Evolutionary conservation across 2,797 vertebrate species (phyloP).

Genomic region (Ctenochaetus hawaiiensis): DNA sequence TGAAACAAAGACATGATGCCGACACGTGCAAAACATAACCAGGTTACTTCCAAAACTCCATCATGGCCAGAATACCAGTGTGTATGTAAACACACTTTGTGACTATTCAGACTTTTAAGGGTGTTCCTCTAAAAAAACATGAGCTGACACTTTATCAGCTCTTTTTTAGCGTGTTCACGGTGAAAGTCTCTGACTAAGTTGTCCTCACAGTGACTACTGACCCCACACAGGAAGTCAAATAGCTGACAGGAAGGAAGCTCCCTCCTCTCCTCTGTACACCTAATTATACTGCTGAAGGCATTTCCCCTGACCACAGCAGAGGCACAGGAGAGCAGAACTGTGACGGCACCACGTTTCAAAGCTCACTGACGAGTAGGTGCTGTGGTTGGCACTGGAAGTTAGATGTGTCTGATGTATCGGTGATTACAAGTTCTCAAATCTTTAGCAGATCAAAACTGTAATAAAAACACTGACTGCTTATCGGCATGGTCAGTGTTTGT

Average conservation of each 20-base stretch:
- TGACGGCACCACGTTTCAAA: background rate
- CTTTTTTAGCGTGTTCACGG: background rate
- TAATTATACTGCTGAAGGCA: slow-evolving; percentile 61
- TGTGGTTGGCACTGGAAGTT: background rate
- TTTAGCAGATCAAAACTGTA: background rate
- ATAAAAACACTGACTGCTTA: background rate
- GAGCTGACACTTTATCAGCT: too few species aligned
- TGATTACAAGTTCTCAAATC: background rate
- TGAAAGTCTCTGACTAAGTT: slow-evolving; percentile 18
- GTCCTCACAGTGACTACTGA: slow-evolving; percentile 42
- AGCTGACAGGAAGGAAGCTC: slow-evolving; percentile 82
- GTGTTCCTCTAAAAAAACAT: too few species aligned
- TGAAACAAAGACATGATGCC: too few species aligned
- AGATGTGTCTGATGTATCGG: background rate
- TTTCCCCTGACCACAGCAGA: slow-evolving; percentile 58
- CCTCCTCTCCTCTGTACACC: slow-evolving; percentile 66
- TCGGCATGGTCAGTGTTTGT: too few species aligned
- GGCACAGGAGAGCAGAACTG: background rate
- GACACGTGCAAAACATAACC: too few species aligned
- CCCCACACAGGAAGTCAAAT: slow-evolving; percentile 74
- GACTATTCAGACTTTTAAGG: too few species aligned
- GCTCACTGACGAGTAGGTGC: background rate
- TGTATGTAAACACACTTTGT: too few species aligned
- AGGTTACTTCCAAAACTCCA: too few species aligned
- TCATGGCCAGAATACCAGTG: too few species aligned